Evolutionary conservation across 2,888 invertebrate species (phyloP).

Genomic region (Megaustenia siamemsis): DNA sequence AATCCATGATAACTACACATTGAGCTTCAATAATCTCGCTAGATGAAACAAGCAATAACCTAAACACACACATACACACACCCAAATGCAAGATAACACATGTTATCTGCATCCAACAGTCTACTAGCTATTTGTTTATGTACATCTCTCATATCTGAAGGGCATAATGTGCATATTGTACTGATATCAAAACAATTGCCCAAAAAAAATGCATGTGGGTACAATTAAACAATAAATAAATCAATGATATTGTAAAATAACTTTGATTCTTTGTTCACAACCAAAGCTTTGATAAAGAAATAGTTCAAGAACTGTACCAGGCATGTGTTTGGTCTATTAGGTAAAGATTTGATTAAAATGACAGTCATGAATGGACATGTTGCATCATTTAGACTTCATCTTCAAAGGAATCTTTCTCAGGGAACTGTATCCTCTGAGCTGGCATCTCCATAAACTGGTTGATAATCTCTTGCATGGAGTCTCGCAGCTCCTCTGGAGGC

Average conservation of each 20-base stretch:
- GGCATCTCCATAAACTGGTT: slow-evolving; percentile 77
- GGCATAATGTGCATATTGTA: not conserved
- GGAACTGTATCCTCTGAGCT: slow-evolving; percentile 62
- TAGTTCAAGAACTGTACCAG: no score
- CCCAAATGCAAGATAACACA: not conserved
- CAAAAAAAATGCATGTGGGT: no score
- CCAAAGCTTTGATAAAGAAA: no score
- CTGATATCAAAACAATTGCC: not conserved
- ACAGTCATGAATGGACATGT: no score
- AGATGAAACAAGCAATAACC: no score
- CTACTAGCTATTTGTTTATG: not conserved
- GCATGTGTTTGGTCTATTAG: no score
- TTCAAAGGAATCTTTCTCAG: slow-evolving; percentile 58
- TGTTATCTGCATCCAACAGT: not conserved
- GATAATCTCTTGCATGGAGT: slow-evolving; percentile 78
- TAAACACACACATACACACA: not conserved
- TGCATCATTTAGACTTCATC: slow-evolving; percentile 44
- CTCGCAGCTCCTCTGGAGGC: slow-evolving; percentile 76
- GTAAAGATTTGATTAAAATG: no score
- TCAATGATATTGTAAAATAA: no score
- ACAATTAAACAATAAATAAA: no score
- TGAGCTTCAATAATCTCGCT: no score
- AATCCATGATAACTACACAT: no score
- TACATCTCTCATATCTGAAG: not conserved
- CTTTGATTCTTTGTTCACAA: no score